Conservation (phyloP, 1,140 invertebrate genomes). For the Cryptotermes secundus region DNA sequence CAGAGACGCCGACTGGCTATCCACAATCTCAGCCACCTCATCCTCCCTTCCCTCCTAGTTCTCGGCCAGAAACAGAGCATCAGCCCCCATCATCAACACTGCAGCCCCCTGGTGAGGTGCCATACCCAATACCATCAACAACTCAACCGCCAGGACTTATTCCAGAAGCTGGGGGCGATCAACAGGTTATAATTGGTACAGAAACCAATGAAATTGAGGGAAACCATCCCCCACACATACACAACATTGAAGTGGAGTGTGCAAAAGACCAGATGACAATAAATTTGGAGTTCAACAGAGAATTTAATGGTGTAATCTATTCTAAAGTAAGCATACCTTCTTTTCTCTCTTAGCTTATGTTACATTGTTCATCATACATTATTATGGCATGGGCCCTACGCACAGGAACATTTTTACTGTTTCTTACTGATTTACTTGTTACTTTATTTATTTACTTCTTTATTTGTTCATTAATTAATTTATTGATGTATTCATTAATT, state of each 20-base stretch:
- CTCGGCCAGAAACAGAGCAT: slow-evolving; percentile 12
- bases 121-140: background rate
- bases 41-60: slow-evolving; percentile 37
- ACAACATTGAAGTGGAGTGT: slow-evolving; percentile 72
- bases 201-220: slow-evolving; percentile 46
- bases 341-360: too few relatives aligned
- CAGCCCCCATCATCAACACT: slow-evolving; percentile 37
- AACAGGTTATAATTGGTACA: slow-evolving; percentile 31
- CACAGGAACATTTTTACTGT: too few relatives aligned
- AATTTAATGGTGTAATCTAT: slow-evolving; percentile 77
- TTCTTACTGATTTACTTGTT: too few relatives aligned
- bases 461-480: background rate
- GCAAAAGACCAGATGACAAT: slow-evolving; percentile 82
- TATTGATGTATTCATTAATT: background rate
- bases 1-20: slow-evolving; percentile 35
- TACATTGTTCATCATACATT: too few relatives aligned
- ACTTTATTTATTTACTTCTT: too few relatives aligned
- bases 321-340: slow-evolving; percentile 61
- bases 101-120: slow-evolving; percentile 30
- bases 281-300: slow-evolving; percentile 73
- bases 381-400: too few relatives aligned
- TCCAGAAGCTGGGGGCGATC: background rate
- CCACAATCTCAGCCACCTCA: slow-evolving; percentile 36
- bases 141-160: background rate
- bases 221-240: slow-evolving; percentile 72